Conservation (phyloP, 2,113 vertebrate genomes). For the Muntiacus muntjak region DNA sequence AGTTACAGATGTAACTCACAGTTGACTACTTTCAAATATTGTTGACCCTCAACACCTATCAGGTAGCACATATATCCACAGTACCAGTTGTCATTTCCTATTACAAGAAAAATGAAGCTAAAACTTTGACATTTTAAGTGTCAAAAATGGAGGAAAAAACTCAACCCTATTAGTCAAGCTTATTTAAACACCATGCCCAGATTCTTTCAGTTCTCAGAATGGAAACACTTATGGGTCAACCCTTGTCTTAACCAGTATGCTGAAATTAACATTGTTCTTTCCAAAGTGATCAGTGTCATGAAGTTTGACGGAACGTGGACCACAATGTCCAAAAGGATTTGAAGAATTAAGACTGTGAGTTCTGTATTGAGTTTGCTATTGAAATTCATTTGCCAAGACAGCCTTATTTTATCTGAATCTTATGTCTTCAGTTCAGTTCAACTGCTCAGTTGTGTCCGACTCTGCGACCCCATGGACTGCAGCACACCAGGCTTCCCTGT, state of each 20-base stretch:
- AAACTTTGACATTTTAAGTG: not conserved
- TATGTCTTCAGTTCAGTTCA: not conserved
- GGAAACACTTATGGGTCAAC: not conserved
- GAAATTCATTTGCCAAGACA: conserved; percentile 12
- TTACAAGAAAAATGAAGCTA: not conserved
- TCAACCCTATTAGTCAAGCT: not conserved
- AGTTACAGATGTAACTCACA: not conserved
- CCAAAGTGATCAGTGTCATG: not conserved
- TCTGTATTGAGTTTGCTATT: not conserved
- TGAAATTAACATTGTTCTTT: not conserved
- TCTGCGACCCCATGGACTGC: not conserved
- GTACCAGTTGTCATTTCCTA: not conserved
- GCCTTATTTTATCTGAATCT: conserved; percentile 14
- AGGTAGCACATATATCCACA: not conserved
- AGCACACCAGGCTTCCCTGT: not conserved
- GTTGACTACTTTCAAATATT: not conserved
- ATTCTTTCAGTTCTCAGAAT: not conserved
- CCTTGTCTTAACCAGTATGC: not conserved
- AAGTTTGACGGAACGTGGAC: not conserved
- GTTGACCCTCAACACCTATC: not conserved
- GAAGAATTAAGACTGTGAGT: not conserved
- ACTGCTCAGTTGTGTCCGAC: not conserved
- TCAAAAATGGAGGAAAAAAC: not conserved
- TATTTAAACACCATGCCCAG: not conserved
- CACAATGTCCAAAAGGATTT: not conserved